Evolutionary conservation across 2,888 invertebrate genomes (phyloP).

Genomic region (Eristalis arbustorum): DNA sequence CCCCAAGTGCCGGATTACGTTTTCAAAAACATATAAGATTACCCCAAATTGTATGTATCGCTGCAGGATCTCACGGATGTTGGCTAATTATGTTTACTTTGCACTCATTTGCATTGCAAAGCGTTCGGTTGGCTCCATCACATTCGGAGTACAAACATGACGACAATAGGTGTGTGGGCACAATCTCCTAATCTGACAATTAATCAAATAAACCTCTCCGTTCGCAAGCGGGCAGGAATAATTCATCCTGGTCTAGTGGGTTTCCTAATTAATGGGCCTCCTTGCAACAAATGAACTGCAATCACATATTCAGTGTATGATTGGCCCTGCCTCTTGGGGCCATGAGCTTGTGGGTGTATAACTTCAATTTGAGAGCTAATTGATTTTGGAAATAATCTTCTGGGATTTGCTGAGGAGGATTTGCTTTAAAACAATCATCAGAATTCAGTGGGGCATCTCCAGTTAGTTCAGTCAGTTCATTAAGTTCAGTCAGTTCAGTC

Average conservation of each 20-base stretch:
- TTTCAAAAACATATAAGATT: not conserved
- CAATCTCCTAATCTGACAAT: conserved; percentile 21
- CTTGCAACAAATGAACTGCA: conserved; percentile 20
- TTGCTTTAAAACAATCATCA: not conserved
- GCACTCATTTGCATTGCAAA: conserved; percentile 44
- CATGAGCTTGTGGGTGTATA: not conserved
- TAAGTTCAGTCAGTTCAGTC: too few relatives aligned
- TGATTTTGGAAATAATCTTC: not conserved
- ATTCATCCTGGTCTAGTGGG: not conserved
- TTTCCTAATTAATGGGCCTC: conserved; percentile 31
- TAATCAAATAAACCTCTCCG: conserved; percentile 33
- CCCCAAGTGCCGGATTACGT: not conserved
- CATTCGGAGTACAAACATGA: conserved; percentile 17
- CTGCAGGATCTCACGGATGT: not conserved
- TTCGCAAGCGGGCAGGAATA: not conserved
- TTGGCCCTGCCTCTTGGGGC: not conserved
- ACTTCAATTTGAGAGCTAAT: conserved; percentile 10
- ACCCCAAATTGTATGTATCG: conserved; percentile 7
- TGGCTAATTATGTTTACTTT: conserved; percentile 32
- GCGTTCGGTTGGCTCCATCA: conserved; percentile 8
- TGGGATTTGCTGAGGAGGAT: not conserved
- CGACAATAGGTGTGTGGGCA: conserved; percentile 10
- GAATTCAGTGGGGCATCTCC: not conserved
- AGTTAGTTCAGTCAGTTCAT: too few relatives aligned
- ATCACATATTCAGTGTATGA: not conserved